Conservation (phyloP, 2,113 vertebrate species). For the Pluvialis apricaria region DNA sequence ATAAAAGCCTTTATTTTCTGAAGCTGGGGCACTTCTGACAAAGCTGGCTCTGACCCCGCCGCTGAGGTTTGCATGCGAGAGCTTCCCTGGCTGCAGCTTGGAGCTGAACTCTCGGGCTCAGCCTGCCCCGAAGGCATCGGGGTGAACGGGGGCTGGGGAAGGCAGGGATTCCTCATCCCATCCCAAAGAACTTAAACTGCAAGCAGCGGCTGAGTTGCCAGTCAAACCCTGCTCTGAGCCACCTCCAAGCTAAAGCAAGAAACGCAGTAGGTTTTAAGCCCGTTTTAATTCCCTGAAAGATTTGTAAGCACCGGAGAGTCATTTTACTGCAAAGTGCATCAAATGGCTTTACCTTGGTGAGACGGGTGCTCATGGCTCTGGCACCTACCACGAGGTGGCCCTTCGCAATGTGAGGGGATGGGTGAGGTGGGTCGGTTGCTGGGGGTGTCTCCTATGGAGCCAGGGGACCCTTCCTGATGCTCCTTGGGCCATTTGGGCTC, state of each 20-base stretch:
- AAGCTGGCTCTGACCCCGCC: background rate
- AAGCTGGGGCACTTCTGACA: background rate
- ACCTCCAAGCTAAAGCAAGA: background rate
- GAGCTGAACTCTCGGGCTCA: background rate
- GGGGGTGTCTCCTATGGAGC: background rate
- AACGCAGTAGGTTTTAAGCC: background rate
- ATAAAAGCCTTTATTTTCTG: background rate
- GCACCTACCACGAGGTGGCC: background rate
- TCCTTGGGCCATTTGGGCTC: background rate
- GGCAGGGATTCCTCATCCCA: background rate
- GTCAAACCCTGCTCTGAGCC: background rate
- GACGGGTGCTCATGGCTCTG: fast-evolving
- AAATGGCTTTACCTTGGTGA: background rate
- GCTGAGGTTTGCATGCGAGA: background rate
- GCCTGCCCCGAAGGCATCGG: background rate
- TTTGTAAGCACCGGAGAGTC: background rate
- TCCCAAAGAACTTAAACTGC: background rate
- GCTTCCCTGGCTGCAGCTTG: background rate
- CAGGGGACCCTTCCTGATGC: background rate
- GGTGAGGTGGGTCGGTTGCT: background rate
- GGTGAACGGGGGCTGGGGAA: background rate
- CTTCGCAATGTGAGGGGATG: background rate
- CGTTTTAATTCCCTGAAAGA: background rate
- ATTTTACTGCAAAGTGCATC: background rate
- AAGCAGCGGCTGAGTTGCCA: background rate